Base-by-base conservation (phyloP, 2,888 invertebrate genomes). In the Tetheella fluctuosa region DNA sequence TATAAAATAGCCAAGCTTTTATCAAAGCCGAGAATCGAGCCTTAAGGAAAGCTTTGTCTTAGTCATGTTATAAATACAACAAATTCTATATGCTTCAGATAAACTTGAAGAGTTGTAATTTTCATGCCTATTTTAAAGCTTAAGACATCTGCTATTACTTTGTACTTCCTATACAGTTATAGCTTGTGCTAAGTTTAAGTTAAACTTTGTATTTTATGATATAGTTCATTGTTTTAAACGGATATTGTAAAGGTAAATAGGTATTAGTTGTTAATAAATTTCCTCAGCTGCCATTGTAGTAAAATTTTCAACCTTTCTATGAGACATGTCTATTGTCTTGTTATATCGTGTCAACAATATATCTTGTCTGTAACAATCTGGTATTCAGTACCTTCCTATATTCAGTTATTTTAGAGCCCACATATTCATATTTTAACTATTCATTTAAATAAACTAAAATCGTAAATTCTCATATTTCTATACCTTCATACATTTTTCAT, bases 171-270 rank as follows among this genome's bases (percentile, higher is more conserved):
- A 2, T 48, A 48, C 48, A 48, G 17, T 20, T 10, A 48, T 20
- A 48, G 48, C 10, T 48, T 20, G 20, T 20, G 48, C 10, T 20
- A 20, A 48, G 48, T 10, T 1, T 20, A 20, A 48, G 48, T 48
- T n/a, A 48, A 20, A 20, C 20, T 48, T 48, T 20, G 2, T 48
- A 48, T 20, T 48, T 48, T 48, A 48, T 20, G 17, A 48, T 20
- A 20, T 5, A 1, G 17, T 48, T 48, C 20, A 48, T 48, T 20
- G 48, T 48, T 48, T 48, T 48, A 48, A 48, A 20, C 48, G 20
- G 48, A 20, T 48, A 48, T 48, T 48, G 48, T 48, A 20, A 10
- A 17, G 10, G 48, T 48, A 48, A n/a, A 48, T 48, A 48, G 48
- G 48, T 48, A 10, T n/a, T 48, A 8, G 20, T 48, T 20, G 8